Evolutionary conservation across 2,797 vertebrate species (phyloP).

Genomic region (Adrianichthys oophorus): DNA sequence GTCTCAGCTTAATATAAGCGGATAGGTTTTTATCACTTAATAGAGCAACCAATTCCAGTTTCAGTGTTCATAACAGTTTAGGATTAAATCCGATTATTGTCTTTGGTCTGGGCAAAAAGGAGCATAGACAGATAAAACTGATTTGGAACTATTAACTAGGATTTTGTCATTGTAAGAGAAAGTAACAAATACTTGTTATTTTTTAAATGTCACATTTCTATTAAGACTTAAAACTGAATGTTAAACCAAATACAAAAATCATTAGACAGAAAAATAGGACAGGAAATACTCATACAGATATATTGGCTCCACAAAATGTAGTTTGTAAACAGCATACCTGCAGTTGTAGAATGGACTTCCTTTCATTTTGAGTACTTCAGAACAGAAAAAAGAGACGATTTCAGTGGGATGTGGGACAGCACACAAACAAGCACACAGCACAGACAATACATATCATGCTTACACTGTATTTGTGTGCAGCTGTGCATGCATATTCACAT

Average conservation of each 20-base stretch:
- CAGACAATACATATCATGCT: conserved; percentile 24
- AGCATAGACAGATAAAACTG: conserved; percentile 19
- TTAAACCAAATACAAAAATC: conserved; percentile 41
- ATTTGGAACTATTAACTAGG: conserved; percentile 37
- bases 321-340: conserved; percentile 77
- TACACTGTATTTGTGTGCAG: conserved; percentile 9
- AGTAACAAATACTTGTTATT: conserved; percentile 11
- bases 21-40: conserved; percentile 48
- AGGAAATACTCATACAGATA: conserved; percentile 45
- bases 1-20: conserved; percentile 61
- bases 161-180: conserved; percentile 18
- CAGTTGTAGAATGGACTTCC: conserved; percentile 75
- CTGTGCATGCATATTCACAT: conserved; percentile 50
- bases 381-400: conserved; percentile 72
- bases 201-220: conserved; percentile 16
- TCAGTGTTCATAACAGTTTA: conserved; percentile 20
- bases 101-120: conserved; percentile 21
- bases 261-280: conserved; percentile 16
- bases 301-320: conserved; percentile 62
- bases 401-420: conserved; percentile 47
- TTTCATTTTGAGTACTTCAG: conserved; percentile 81
- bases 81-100: conserved; percentile 23
- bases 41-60: conserved; percentile 55
- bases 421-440: conserved; percentile 35
- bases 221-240: conserved; percentile 21